phyloP scores from a whole-genome alignment of 35 echinoderm and acorn worm species.

The Patiria miniata region DNA sequence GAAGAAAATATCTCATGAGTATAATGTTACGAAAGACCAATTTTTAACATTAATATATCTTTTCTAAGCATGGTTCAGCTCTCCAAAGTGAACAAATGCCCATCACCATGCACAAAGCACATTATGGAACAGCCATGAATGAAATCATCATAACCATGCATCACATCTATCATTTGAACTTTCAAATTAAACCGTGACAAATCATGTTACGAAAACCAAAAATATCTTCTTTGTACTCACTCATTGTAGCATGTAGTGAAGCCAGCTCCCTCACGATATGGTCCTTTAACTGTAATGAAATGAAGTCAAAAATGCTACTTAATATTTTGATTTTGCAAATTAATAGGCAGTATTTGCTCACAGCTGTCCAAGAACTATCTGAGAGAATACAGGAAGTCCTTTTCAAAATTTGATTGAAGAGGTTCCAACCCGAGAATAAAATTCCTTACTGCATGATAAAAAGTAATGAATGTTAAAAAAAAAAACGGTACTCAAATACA shows the following conservation, averaged over 20 bases:
- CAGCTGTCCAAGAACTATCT: neutral
- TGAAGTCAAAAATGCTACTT: neutral
- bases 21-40: neutral
- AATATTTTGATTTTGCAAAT: neutral
- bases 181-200: neutral
- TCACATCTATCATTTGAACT: neutral
- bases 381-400: neutral
- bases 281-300: neutral
- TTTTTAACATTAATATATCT: neutral
- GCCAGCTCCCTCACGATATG: too few species aligned
- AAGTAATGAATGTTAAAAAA: neutral
- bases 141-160: neutral
- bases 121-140: neutral
- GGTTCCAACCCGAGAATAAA: neutral
- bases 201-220: neutral
- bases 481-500: neutral
- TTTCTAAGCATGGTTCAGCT: slow-evolving; percentile 1
- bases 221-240: neutral
- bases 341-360: neutral
- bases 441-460: neutral
- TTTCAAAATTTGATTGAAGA: neutral
- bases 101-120: neutral
- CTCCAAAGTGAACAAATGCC: neutral
- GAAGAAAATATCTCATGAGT: neutral
- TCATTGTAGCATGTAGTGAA: too few species aligned